Percentiles rank a stretch among this genome's conserved stretches.
phyloP scores from a whole-genome alignment of 1,140 invertebrate species.

The Harpegnathos saltator region DNA sequence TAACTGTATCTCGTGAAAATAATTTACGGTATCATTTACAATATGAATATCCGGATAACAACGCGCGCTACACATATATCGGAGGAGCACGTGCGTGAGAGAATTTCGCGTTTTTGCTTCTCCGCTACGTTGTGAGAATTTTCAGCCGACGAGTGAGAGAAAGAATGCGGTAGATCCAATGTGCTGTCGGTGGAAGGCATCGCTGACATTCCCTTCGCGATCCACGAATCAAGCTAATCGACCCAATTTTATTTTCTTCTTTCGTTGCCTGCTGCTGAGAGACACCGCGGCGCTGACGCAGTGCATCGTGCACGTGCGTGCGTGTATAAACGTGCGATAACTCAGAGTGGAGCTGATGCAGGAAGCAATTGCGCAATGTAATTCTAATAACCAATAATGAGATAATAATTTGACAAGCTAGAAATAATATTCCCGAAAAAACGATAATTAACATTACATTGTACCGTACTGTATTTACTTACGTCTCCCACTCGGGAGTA shows the following conservation, averaged over 20 bases:
- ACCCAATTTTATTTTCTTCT: slow-evolving; percentile 11
- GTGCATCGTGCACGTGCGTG: not conserved
- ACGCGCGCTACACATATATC: not conserved
- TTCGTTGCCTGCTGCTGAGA: not conserved
- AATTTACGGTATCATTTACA: not conserved
- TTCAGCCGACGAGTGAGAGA: slow-evolving; percentile 6
- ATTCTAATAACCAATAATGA: not conserved
- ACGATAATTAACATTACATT: not conserved
- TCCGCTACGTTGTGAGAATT: not conserved
- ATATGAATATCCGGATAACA: not conserved
- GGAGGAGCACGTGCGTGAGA: not conserved
- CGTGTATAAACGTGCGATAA: too few relatives aligned
- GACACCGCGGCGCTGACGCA: not conserved
- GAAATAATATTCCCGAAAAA: slow-evolving; percentile 3
- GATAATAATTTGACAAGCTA: not conserved
- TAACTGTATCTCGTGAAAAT: not conserved
- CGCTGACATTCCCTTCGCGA: slow-evolving; percentile 49
- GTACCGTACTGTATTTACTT: not conserved
- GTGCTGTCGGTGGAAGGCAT: not conserved
- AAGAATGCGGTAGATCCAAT: slow-evolving; percentile 14
- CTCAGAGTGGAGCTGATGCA: too few relatives aligned
- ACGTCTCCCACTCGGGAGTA: not conserved
- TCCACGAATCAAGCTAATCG: slow-evolving; percentile 31
- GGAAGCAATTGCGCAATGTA: not conserved
- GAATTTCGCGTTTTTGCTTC: not conserved